Base-by-base conservation (phyloP, 2,113 vertebrate genomes). In the Girardinichthys multiradiatus region DNA sequence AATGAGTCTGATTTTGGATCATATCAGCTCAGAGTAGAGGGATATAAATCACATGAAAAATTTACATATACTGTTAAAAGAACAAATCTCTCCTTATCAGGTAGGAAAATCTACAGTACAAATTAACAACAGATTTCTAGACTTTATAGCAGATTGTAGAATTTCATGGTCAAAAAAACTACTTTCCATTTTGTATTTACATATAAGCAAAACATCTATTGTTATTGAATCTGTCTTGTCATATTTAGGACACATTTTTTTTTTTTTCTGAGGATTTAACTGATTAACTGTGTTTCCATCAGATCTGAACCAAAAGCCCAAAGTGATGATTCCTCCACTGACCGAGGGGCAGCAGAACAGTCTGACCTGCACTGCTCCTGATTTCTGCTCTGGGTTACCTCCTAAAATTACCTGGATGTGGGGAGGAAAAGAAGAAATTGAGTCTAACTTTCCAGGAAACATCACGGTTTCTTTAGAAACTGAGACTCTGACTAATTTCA, bases 311-410 rank as follows among this genome's bases (percentile, higher is more conserved):
- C 84, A 80, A 69, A 66, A 77, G 68, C 89, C 89, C 75, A 70
- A 2, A n/a, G 33, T 92, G 37, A 27, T 1, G 28, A 1, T 73
- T 85, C 82, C 82, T 74, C 42, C 68, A 7, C 60, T 92, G 76
- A 82, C 17, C 1, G 87, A 74, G 31, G 85, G 80, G 64, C 63
- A 72, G 14, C n/a, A 62, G 76, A 15, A 64, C 79, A 77, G 77
- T 8, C 82, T 91, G 68, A 90, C 61, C 82, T 92, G 89, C 7
- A 14, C 0, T 30, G 86, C 86, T 76, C 89, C 86, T 60, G 82
- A 31, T 68, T 67, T 83, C 68, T 92, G 91, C 73, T 86, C 86
- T 70, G 75, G 82, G 59, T 84, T 67, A 51, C 57, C 19, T 30
- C 85, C 89, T 45, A 0, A 67, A 1, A 74, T 91, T 63, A 88